Percentiles rank a stretch among this genome's conserved stretches.
phyloP scores from a whole-genome alignment of 2,797 vertebrate genomes.

The Pipistrellus nathusii region DNA sequence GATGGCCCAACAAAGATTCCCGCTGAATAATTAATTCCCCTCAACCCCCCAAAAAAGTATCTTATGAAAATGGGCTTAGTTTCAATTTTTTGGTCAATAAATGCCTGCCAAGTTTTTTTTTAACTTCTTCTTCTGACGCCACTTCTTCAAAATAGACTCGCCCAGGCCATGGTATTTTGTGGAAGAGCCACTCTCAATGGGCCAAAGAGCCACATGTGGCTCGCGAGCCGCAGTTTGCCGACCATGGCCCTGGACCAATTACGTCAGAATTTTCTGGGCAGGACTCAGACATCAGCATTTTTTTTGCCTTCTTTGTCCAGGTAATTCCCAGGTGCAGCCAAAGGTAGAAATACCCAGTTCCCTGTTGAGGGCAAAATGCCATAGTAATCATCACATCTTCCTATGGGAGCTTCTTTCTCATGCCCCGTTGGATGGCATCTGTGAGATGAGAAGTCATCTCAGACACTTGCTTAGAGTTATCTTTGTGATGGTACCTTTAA shows the following conservation, averaged over 20 bases:
- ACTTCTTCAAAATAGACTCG: too few species aligned
- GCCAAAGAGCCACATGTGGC: too few species aligned
- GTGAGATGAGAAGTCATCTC: neutral
- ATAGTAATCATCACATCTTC: neutral
- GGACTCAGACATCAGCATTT: neutral
- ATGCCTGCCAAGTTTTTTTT: neutral
- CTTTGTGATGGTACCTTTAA: neutral
- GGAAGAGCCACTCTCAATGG: too few species aligned
- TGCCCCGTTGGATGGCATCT: neutral
- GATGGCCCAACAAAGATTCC: neutral
- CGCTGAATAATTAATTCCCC: neutral
- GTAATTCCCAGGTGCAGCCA: neutral
- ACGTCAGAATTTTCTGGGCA: neutral
- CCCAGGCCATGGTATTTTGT: too few species aligned
- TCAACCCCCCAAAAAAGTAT: neutral
- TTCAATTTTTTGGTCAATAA: neutral
- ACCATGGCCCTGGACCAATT: neutral
- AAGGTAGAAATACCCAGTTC: neutral
- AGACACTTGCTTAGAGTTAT: neutral
- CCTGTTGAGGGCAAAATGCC: neutral
- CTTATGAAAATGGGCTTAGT: neutral
- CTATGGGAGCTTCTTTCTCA: neutral
- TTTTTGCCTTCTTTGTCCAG: neutral
- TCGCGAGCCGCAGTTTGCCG: too few species aligned
- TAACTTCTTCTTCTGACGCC: too few species aligned